Percentiles rank a stretch among this genome's conserved stretches.
phyloP scores from a whole-genome alignment of 2,888 invertebrate genomes.

The Esperia sulphurella region DNA sequence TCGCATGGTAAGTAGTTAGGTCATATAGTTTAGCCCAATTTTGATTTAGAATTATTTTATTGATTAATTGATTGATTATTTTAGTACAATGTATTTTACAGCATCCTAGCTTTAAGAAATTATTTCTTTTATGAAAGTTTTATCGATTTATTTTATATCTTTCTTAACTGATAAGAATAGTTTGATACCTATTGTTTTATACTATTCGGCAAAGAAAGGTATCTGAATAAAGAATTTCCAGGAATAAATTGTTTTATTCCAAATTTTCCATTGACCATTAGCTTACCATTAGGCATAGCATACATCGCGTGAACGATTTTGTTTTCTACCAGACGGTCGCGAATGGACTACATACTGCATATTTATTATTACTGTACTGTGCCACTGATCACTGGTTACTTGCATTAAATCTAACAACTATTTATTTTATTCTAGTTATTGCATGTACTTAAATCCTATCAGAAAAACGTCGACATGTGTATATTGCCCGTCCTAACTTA shows the following conservation, averaged over 20 bases:
- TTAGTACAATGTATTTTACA: slow-evolving; percentile 5
- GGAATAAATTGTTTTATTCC: background rate
- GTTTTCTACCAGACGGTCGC: no score
- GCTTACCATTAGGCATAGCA: no score
- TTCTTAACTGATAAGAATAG: slow-evolving; percentile 11
- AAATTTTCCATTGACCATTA: no score
- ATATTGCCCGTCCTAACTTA: no score
- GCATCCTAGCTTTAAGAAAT: slow-evolving; percentile 10
- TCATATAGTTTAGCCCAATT: background rate
- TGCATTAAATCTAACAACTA: no score
- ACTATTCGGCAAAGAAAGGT: slow-evolving; percentile 5
- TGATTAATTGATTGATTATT: background rate
- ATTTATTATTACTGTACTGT: no score
- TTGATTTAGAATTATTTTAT: slow-evolving; percentile 1
- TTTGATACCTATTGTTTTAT: slow-evolving; percentile 9
- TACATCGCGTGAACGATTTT: no score
- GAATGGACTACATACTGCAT: no score
- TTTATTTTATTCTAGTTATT: no score
- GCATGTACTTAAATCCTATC: no score
- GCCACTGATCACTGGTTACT: no score
- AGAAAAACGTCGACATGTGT: no score
- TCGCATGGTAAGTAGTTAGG: background rate
- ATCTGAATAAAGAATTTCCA: slow-evolving; percentile 2
- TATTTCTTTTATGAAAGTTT: slow-evolving; percentile 10
- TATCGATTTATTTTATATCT: slow-evolving; percentile 8